Base-by-base conservation (phyloP, 2,888 invertebrate genomes). In the Ceriagrion tenellum region DNA sequence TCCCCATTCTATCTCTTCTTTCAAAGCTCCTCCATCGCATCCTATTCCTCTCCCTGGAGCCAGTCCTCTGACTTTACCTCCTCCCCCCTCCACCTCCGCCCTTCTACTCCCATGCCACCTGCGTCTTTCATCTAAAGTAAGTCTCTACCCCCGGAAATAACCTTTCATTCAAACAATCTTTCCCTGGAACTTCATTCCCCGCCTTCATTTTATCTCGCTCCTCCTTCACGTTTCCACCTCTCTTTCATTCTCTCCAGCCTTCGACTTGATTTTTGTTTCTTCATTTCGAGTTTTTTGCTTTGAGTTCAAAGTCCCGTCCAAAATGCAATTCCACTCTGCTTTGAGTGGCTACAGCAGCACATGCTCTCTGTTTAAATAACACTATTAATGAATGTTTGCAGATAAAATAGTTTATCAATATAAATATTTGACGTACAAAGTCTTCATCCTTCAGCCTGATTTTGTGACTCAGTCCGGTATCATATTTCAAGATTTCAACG, bases 121-220 rank as follows among this genome's bases (percentile, higher is more conserved):
- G n/a, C n/a, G 10, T 13, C 81, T 81, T 81, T 81, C 81, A 81
- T 81, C 81, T 30, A 35, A n/a, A 35, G 35, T 81, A 81, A 81
- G 81, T 81, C 81, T 81, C 81, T 81, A 16, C 35, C 47, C 47
- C 47, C 81, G 35, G 81, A 35, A 81, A 81, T 81, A 81, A 81
- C 81, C 81, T 30, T 81, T 81, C 35, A 16, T 35, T 81, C 30
- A 81, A 81, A 10, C 81, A 81, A 81, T 81, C 30, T 81, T 81
- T 35, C 16, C 81, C 35, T 81, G 81, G 30, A 35, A 35, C 81
- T 8, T 69, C 35, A 18, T 26, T 81, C 16, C 81, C 30, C 12
- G 35, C 2, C 81, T 81, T 81, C 81, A 35, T 81, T 81, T 30
- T 81, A 35, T 30, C 81, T 30, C 20, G 59, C 8, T 81, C 47